A percentile compares a stretch with the other conserved stretches of the same genome.
These are phyloP conservation scores for Endotricha flammealis DNA, from an alignment of 2,888 invertebrate genomes.

Conservation along the genomic window DNA sequence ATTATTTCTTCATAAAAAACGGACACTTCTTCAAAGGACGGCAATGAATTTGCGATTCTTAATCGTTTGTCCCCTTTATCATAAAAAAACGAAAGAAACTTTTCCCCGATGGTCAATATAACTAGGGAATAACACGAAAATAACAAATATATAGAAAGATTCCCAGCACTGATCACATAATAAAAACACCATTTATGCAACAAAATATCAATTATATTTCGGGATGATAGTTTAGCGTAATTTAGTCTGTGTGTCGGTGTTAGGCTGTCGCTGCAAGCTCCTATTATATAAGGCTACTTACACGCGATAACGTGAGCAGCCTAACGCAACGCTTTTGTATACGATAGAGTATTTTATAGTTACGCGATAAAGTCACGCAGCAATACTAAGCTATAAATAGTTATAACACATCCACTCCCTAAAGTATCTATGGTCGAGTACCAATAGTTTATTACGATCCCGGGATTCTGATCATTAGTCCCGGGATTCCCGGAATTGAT, in stretches of 20 bases:
- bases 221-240: not conserved
- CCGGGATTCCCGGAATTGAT: too few species aligned
- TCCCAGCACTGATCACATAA: not conserved
- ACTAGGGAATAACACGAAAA: too few species aligned
- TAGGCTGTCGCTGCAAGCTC: constrained; percentile 27
- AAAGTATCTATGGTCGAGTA: not conserved
- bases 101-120: too few species aligned
- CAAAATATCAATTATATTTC: constrained; percentile 6
- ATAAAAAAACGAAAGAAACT: too few species aligned
- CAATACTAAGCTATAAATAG: constrained; percentile 5
- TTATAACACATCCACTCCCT: constrained; percentile 1
- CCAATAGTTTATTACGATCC: too few species aligned
- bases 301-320: constrained; percentile 6
- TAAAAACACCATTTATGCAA: not conserved
- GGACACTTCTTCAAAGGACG: too few species aligned
- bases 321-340: constrained; percentile 21
- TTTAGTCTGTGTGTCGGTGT: constrained; percentile 2
- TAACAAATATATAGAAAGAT: too few species aligned
- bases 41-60: too few species aligned
- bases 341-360: constrained; percentile 18
- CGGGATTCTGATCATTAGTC: too few species aligned
- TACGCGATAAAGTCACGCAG: constrained; percentile 1
- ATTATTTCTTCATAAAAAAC: too few species aligned
- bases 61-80: too few species aligned
- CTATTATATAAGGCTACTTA: constrained; percentile 8